These are phyloP conservation scores for Entomobrya proxima DNA, from an alignment of 2,888 invertebrate genomes.

Conservation along the genomic window DNA sequence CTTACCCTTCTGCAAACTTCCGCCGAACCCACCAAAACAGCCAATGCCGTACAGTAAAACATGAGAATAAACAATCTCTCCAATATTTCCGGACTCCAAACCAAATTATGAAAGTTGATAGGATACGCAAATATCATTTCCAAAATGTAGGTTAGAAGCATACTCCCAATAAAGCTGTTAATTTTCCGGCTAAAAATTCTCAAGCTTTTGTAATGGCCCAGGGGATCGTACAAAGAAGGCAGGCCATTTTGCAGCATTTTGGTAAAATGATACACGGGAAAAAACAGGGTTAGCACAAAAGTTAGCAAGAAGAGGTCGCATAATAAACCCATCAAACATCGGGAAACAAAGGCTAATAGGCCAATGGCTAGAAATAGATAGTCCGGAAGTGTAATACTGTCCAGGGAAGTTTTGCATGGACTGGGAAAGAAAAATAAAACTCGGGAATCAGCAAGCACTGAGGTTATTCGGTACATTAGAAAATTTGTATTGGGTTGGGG, in stretches of 20 bases:
- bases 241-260: background rate
- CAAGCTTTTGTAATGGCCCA: conserved; percentile 19
- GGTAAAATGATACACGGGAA: background rate
- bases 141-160: background rate
- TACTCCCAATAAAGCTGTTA: background rate
- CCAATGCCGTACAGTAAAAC: conserved; percentile 2
- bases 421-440: conserved; percentile 9
- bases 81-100: background rate
- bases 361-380: background rate
- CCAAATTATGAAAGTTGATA: conserved; percentile 41
- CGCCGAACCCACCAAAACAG: conserved; percentile 31
- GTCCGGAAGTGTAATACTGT: background rate
- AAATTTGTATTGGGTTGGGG: no score
- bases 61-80: background rate
- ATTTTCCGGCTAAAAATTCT: background rate
- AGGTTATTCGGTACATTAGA: background rate
- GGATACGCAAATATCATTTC: conserved; percentile 42
- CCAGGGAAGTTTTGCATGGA: background rate
- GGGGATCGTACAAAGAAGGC: background rate
- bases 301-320: conserved; percentile 15
- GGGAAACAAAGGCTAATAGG: background rate
- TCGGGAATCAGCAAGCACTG: background rate
- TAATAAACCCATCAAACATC: conserved; percentile 11
- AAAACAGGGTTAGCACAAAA: background rate
- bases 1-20: conserved; percentile 40